Evolutionary conservation across 2,797 vertebrate genomes (phyloP).

Genomic region (Ara ararauna): DNA sequence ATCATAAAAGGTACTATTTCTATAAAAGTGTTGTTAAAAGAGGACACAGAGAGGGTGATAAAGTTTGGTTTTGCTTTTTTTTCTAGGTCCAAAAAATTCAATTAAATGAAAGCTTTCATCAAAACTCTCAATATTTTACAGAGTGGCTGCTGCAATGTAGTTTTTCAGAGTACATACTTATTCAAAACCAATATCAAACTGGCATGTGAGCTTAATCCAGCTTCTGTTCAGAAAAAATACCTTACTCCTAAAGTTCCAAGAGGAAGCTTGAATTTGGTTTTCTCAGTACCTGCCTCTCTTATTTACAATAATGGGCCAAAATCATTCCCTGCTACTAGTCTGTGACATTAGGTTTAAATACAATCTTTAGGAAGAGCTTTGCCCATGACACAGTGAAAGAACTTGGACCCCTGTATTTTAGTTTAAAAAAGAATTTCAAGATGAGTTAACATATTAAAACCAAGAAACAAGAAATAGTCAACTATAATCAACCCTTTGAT

Average conservation of each 20-base stretch:
- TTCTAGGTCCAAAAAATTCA: neutral
- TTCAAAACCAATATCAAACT: neutral
- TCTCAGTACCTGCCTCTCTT: neutral
- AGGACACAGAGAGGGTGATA: neutral
- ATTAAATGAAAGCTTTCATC: neutral
- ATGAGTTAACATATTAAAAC: neutral
- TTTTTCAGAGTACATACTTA: neutral
- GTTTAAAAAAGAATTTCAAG: neutral
- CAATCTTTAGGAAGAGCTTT: neutral
- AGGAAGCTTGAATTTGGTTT: neutral
- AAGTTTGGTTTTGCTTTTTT: neutral
- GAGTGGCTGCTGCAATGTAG: neutral
- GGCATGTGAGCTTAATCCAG: neutral
- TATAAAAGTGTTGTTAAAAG: neutral
- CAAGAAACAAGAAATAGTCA: neutral
- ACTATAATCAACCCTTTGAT: neutral
- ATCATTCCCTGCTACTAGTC: neutral
- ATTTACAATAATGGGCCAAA: neutral
- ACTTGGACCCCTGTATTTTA: neutral
- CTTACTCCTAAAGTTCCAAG: neutral
- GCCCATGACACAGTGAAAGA: neutral
- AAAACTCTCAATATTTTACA: neutral
- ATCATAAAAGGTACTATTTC: conserved; percentile 32
- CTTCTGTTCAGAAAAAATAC: neutral
- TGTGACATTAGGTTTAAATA: neutral